Evolutionary conservation across 2,113 vertebrate species (phyloP).

Genomic region (Hystrix brachyura): DNA sequence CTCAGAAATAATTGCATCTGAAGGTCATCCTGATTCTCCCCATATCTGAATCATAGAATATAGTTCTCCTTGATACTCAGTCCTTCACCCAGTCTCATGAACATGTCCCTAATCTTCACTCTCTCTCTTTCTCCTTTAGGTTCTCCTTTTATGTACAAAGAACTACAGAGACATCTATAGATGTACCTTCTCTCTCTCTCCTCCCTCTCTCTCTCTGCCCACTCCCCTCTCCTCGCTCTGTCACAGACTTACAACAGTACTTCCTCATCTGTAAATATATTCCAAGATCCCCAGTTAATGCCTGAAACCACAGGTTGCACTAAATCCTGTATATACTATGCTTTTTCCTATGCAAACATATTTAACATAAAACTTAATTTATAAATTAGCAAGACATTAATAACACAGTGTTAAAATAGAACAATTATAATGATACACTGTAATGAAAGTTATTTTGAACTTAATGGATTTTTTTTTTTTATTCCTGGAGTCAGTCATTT

Average conservation of each 20-base stretch:
- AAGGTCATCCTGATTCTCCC: background rate
- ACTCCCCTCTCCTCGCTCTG: background rate
- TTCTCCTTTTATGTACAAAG: background rate
- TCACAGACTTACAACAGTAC: background rate
- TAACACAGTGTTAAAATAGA: background rate
- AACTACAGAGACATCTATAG: background rate
- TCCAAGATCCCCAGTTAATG: background rate
- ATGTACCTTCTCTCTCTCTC: background rate
- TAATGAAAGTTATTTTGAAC: background rate
- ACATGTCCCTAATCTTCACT: background rate
- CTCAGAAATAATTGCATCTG: constrained; percentile 16
- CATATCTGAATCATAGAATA: background rate
- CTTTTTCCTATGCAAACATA: background rate
- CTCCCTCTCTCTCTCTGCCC: background rate
- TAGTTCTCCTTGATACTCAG: background rate
- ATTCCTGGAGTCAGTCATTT: background rate
- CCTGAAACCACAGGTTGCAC: background rate
- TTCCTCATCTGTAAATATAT: background rate
- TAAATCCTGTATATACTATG: background rate
- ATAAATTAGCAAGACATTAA: background rate
- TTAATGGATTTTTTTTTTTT: background rate
- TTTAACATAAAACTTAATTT: background rate
- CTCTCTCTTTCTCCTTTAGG: background rate
- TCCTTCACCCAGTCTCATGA: background rate
- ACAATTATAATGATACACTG: background rate